phyloP scores from a whole-genome alignment of 2,797 vertebrate species.

The Philypnodon macrostomus region DNA sequence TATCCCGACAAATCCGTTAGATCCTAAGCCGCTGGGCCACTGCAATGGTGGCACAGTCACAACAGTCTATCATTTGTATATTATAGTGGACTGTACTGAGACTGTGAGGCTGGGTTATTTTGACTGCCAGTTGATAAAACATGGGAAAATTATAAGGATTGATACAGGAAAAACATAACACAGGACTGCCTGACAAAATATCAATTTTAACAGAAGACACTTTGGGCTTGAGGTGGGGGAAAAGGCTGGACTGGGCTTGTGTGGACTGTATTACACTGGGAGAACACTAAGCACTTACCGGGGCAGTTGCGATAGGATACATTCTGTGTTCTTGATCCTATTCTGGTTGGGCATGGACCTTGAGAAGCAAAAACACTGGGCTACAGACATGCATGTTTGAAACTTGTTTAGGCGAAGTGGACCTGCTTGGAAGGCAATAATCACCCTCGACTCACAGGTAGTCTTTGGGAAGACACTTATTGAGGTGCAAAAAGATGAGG shows the following conservation, averaged over 20 bases:
- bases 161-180: constrained; percentile 43
- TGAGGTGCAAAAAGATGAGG: constrained; percentile 38
- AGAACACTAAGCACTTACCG: constrained; percentile 74
- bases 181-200: constrained; percentile 38
- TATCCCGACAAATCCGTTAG: constrained; percentile 57
- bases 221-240: constrained; percentile 46
- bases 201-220: constrained; percentile 42
- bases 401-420: constrained; percentile 44
- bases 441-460: constrained; percentile 19
- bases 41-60: constrained; percentile 54
- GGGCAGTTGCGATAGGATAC: constrained; percentile 76
- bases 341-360: constrained; percentile 76
- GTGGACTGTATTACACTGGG: constrained; percentile 60
- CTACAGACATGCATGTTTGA: constrained; percentile 70
- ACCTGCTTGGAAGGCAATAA: constrained; percentile 34
- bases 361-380: constrained; percentile 74
- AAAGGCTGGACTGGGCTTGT: constrained; percentile 54
- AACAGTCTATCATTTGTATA: constrained; percentile 41
- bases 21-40: constrained; percentile 58
- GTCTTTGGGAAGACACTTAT: constrained; percentile 43
- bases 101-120: constrained; percentile 29
- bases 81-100: not conserved
- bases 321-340: constrained; percentile 77
- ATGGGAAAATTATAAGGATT: constrained; percentile 41
- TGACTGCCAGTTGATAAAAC: too few species aligned